Evolutionary conservation across 2,888 invertebrate genomes (phyloP).

Genomic region (Ormia ochracea): DNA sequence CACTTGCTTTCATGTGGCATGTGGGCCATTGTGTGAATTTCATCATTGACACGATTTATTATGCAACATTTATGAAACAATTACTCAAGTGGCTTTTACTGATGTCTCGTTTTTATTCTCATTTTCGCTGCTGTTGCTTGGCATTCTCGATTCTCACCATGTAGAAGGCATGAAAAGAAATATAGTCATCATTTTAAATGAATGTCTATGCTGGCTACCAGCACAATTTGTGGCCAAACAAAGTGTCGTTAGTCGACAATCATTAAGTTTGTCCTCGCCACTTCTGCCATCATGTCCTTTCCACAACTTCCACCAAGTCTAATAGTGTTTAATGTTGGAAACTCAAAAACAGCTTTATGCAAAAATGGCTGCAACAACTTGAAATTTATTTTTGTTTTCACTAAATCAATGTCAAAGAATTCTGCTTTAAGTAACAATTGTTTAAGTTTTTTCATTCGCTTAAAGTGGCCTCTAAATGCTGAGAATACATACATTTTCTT

Average conservation of each 20-base stretch:
- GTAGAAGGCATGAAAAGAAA: conserved; percentile 4
- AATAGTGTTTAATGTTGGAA: not conserved
- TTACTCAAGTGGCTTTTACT: conserved; percentile 58
- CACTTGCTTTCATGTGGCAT: conserved; percentile 10
- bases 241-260: conserved; percentile 54
- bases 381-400: conserved; percentile 18
- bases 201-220: conserved; percentile 23
- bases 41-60: conserved; percentile 64
- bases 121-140: not conserved
- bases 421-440: conserved; percentile 10
- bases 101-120: conserved; percentile 8
- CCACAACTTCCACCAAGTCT: not conserved
- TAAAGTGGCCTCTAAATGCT: not conserved
- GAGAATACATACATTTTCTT: not conserved
- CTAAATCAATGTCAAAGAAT: conserved; percentile 43
- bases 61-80: conserved; percentile 65
- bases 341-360: not conserved
- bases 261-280: conserved; percentile 36
- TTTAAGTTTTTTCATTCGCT: not conserved
- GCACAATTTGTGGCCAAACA: conserved; percentile 55
- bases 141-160: not conserved
- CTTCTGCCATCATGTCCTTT: not conserved
- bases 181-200: conserved; percentile 32
- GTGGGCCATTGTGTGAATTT: conserved; percentile 38
- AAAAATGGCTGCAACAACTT: not conserved